Conservation (phyloP, 2,113 vertebrate genomes). For the Hippocampus abdominalis region DNA sequence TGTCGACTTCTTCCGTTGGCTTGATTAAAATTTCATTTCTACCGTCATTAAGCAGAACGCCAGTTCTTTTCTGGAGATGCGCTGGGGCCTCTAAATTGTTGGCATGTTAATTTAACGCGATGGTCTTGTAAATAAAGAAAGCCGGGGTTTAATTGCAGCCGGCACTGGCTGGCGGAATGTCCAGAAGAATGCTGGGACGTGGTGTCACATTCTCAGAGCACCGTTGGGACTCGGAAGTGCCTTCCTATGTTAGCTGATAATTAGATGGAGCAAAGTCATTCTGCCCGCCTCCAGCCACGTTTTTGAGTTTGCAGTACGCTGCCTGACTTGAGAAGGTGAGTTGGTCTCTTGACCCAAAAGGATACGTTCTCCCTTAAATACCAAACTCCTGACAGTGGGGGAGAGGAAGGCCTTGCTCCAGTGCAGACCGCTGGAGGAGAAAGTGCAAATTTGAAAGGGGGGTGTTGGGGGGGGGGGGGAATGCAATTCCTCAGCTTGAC, state of each 20-base stretch:
- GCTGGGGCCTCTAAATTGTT: constrained; percentile 55
- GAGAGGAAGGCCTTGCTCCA: constrained; percentile 43
- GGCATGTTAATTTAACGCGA: constrained; percentile 63
- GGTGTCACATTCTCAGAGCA: constrained; percentile 44
- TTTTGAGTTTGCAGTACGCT: constrained; percentile 17
- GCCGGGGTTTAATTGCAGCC: constrained; percentile 50
- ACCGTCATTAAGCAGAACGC: constrained; percentile 65
- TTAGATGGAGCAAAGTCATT: constrained; percentile 44
- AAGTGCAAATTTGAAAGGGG: constrained; percentile 44
- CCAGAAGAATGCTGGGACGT: constrained; percentile 41
- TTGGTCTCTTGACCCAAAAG: constrained; percentile 3
- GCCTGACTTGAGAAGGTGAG: constrained; percentile 14
- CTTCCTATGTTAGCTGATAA: constrained; percentile 51
- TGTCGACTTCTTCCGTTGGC: constrained; percentile 66
- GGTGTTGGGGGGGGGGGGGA: constrained; percentile 5
- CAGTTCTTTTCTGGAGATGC: constrained; percentile 59
- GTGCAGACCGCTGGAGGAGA: constrained; percentile 49
- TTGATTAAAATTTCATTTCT: constrained; percentile 69
- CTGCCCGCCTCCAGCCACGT: constrained; percentile 16
- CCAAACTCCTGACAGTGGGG: constrained; percentile 37
- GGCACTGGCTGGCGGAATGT: constrained; percentile 40
- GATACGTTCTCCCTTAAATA: constrained; percentile 22
- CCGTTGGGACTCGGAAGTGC: constrained; percentile 12
- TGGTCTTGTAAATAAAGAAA: constrained; percentile 66
- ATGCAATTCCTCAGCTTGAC: constrained; percentile 69